Base-by-base conservation (phyloP, 2,797 vertebrate species). In the Protosalanx chinensis region DNA sequence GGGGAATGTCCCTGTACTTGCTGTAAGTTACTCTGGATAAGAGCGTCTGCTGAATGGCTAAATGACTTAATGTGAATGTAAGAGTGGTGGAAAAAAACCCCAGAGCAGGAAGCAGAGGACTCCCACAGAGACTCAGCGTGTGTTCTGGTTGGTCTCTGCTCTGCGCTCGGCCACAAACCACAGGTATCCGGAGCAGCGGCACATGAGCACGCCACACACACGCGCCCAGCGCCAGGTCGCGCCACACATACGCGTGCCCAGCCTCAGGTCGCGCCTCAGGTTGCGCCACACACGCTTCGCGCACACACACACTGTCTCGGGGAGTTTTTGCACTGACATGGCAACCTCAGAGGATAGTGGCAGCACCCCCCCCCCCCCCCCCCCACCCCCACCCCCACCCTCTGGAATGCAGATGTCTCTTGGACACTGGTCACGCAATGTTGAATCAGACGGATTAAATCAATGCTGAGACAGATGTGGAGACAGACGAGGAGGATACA, bases 91-190 rank as follows among this genome's bases (percentile, higher is more conserved):
- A 53, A 27, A 27, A 27, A 27, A 35, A 60, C 67, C 51, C 1
- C 23, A 65, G 29, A 70, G 79, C 13, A 66, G 67, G 64, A 51
- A 53, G 16, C 6, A 67, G 15, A 27, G 13, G 29, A 3, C 8
- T 33, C 63, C n/a, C 33, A 65, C 35, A 27, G n/a, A 67, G 57
- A 75, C 77, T 18, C 77, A 6, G 18, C 49, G 3, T 51, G 23
- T 51, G 23, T 51, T 23, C 23, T 18, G 41, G 35, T 64, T 5
- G 77, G 74, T 67, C 68, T 49, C 27, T 58, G 53, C 46, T 67
- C 30, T 53, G 27, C 16, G 30, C 65, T 67, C 30, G 32, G 46
- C 7, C 49, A 56, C 29, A 30, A 18, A 49, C 65, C 46, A 33
- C 27, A 53, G 46, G 27, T 29, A 23, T 67, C 37, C 37, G 10